Evolutionary conservation across 2,113 vertebrate genomes (phyloP), one percentile per base, ranked within the genome.

Genomic region (Colossoma macropomum): DNA sequence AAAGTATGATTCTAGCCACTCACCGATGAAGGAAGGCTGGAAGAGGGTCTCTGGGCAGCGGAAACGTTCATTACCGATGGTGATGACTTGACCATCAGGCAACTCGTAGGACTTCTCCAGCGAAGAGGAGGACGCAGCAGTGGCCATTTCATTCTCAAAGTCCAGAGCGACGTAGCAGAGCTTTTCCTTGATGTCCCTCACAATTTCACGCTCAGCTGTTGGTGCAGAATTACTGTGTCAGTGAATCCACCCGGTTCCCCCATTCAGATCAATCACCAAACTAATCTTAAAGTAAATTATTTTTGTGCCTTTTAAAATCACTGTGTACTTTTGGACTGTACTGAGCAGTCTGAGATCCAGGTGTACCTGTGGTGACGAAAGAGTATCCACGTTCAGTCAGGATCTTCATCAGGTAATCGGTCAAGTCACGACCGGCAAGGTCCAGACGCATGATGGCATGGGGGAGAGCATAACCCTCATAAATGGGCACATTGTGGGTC

Each of bases 81-180:
- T 99, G 95, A 99, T 99, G 91, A 99, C 97, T 92, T 99, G 98
- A 50, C 98, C 97, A 0, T 99, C 98, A 0, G 98, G 98, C 32
- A 99, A 92, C 93, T 99, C 98, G 0, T 99, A 99, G 92, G 97
- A 98, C 91, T 99, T 99, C 94, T 99, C 98, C 93, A 99, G 93
- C 7, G 98, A 99, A 80, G 98, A 99, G 19, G 97, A 98, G n/a
- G 97, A 97, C 75, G 97, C 97, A 0, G 98, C 98, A 0, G 97
- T 98, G 85, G 97, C 97, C 98, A 99, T 99, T 91, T 99, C 98
- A 0, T 99, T 96, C 94, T 99, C 97, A 10, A 99, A 99, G 94
- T 99, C 98, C 56, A 99, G 94, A 3, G 98, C 98, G 13, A 99
- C 98, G 0, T 99, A 99, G 91, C 98, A 99, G 45, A 99, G 93